Conservation (phyloP, 2,888 invertebrate genomes). For the Gymnoscelis rufifasciata region DNA sequence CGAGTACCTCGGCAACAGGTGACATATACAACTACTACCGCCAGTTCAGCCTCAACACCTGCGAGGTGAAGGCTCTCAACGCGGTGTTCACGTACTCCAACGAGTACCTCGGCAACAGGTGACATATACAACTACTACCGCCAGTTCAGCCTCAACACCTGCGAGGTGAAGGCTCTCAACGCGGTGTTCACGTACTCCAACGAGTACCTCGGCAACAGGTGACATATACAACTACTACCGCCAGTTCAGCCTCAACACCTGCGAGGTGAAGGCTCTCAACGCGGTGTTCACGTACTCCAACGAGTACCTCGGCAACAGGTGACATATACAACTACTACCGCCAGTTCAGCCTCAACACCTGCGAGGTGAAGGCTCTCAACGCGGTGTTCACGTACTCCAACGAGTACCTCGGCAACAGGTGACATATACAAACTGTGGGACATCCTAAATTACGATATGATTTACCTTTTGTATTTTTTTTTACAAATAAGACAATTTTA, state of each 20-base stretch:
- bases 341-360: slow-evolving; percentile 70
- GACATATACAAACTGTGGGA: slow-evolving; percentile 43
- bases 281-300: slow-evolving; percentile 88
- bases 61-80: slow-evolving; percentile 86
- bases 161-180: slow-evolving; percentile 87
- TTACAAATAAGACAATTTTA: no score
- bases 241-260: slow-evolving; percentile 70
- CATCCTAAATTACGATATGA: no score
- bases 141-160: slow-evolving; percentile 70
- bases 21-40: slow-evolving; percentile 56
- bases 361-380: slow-evolving; percentile 87
- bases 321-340: slow-evolving; percentile 54
- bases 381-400: slow-evolving; percentile 88
- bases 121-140: slow-evolving; percentile 56
- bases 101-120: slow-evolving; percentile 89
- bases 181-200: slow-evolving; percentile 88
- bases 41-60: slow-evolving; percentile 70
- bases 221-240: slow-evolving; percentile 54
- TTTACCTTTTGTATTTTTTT: no score
- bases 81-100: slow-evolving; percentile 88
- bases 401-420: slow-evolving; percentile 89
- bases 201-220: slow-evolving; percentile 89
- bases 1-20: slow-evolving; percentile 89
- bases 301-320: slow-evolving; percentile 89
- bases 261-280: slow-evolving; percentile 87